Percentiles rank a stretch among this genome's conserved stretches.
Conservation (phyloP, 2,113 vertebrate species). For the Microtus richardsoni region DNA sequence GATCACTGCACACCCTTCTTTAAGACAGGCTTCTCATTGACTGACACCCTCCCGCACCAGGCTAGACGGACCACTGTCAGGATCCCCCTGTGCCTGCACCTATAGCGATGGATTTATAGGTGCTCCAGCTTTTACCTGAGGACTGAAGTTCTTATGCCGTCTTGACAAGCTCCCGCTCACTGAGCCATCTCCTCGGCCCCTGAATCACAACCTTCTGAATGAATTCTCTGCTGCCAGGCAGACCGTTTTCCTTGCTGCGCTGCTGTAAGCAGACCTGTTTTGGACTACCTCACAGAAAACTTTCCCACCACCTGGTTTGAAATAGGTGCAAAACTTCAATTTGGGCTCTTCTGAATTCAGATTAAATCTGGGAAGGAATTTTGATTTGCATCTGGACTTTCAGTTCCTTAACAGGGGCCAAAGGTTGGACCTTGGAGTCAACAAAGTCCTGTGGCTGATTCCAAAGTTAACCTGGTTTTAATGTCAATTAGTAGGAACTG, state of each 20-base stretch:
- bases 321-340: background rate
- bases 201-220: background rate
- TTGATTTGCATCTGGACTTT: background rate
- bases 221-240: background rate
- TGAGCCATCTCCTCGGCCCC: background rate
- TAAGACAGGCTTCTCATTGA: background rate
- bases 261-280: background rate
- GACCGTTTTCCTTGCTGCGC: background rate
- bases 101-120: background rate
- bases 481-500: background rate
- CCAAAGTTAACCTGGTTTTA: background rate
- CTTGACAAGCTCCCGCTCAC: background rate
- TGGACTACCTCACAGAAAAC: background rate
- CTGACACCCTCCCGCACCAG: background rate
- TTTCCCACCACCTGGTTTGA: background rate
- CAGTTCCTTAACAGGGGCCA: background rate
- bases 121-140: no score
- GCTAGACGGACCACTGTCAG: background rate
- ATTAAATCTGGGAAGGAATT: background rate
- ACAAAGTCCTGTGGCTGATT: background rate
- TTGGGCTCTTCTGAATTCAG: background rate
- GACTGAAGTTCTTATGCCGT: background rate
- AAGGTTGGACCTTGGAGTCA: background rate
- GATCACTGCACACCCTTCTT: background rate
- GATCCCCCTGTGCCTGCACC: no score